Percentiles rank a stretch among this genome's conserved stretches.
phyloP scores from a whole-genome alignment of 2,888 invertebrate genomes.

The Cheilosia urbana region DNA sequence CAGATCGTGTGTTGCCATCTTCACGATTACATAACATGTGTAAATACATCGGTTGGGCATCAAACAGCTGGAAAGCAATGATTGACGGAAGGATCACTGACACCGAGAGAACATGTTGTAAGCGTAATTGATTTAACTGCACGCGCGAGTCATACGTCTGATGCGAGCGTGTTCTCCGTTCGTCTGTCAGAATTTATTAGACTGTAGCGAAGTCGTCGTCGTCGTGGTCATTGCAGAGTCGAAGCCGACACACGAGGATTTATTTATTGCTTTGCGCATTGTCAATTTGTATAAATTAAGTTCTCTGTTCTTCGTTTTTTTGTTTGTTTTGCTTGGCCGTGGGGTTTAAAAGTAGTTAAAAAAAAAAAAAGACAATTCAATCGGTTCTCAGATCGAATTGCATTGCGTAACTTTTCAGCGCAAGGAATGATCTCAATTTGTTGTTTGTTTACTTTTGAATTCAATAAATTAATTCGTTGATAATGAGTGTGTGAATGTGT shows the following conservation, averaged over 20 bases:
- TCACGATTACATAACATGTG: slow-evolving; percentile 41
- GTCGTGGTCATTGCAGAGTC: slow-evolving; percentile 28
- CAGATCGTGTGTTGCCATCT: slow-evolving; percentile 12
- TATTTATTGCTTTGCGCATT: slow-evolving; percentile 66
- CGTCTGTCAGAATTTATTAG: slow-evolving; percentile 68
- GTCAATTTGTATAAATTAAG: slow-evolving; percentile 72
- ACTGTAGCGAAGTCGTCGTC: slow-evolving; percentile 44
- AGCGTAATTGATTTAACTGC: slow-evolving; percentile 72
- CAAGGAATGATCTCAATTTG: slow-evolving; percentile 18
- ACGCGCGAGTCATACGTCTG: slow-evolving; percentile 35
- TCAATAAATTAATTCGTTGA: slow-evolving; percentile 21
- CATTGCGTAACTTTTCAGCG: slow-evolving; percentile 26
- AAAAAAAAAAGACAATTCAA: slow-evolving; percentile 18
- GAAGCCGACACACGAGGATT: slow-evolving; percentile 51
- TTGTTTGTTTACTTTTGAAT: slow-evolving; percentile 23
- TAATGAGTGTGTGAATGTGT: slow-evolving; percentile 11
- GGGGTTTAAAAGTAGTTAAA: slow-evolving; percentile 2
- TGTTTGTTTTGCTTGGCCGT: slow-evolving; percentile 7
- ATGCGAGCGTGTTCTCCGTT: slow-evolving; percentile 7
- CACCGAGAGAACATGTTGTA: slow-evolving; percentile 64
- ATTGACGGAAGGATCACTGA: slow-evolving; percentile 73
- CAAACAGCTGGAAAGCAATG: slow-evolving; percentile 49
- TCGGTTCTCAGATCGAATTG: neutral
- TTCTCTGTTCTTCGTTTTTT: slow-evolving; percentile 44
- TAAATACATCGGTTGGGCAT: slow-evolving; percentile 12